These are phyloP conservation scores for Sebastes flavidus DNA, from an alignment of 2,797 vertebrate genomes.

Conservation along the genomic window DNA sequence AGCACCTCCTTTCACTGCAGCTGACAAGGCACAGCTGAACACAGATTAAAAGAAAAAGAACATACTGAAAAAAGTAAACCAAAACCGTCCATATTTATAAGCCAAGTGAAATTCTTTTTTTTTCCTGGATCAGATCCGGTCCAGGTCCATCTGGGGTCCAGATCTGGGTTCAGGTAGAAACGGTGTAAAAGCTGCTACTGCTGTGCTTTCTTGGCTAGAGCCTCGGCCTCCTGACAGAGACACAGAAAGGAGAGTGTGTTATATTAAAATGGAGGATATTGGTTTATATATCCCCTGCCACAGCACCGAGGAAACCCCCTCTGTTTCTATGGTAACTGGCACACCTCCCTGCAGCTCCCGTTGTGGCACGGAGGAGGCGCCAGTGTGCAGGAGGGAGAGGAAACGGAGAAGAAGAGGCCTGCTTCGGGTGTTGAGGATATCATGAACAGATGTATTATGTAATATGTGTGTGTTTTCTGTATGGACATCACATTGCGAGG, in stretches of 20 bases:
- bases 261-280: slow-evolving; percentile 68
- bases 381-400: slow-evolving; percentile 39
- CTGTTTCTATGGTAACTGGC: slow-evolving; percentile 75
- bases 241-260: slow-evolving; percentile 1
- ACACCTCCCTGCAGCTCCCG: slow-evolving; percentile 67
- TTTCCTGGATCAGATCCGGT: slow-evolving; percentile 36
- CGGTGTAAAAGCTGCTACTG: slow-evolving; percentile 71
- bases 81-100: slow-evolving; percentile 39
- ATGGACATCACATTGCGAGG: slow-evolving; percentile 20
- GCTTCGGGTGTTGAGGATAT: slow-evolving; percentile 30
- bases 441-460: slow-evolving; percentile 64
- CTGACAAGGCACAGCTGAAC: slow-evolving; percentile 77
- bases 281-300: slow-evolving; percentile 45
- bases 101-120: slow-evolving; percentile 38
- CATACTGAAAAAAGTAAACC: slow-evolving; percentile 5
- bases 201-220: slow-evolving; percentile 86
- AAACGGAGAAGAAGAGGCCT: slow-evolving; percentile 24
- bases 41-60: slow-evolving; percentile 38
- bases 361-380: slow-evolving; percentile 60
- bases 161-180: slow-evolving; percentile 46
- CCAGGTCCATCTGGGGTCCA: slow-evolving; percentile 49
- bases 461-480: slow-evolving; percentile 53
- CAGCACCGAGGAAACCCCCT: slow-evolving; percentile 54
- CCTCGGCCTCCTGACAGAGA: slow-evolving; percentile 90
- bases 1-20: slow-evolving; percentile 52